A percentile compares a stretch with the other conserved stretches of the same genome.
These are phyloP conservation scores for Notospermus geniculatus DNA, from an alignment of 1,140 invertebrate species.

Conservation along the genomic window DNA sequence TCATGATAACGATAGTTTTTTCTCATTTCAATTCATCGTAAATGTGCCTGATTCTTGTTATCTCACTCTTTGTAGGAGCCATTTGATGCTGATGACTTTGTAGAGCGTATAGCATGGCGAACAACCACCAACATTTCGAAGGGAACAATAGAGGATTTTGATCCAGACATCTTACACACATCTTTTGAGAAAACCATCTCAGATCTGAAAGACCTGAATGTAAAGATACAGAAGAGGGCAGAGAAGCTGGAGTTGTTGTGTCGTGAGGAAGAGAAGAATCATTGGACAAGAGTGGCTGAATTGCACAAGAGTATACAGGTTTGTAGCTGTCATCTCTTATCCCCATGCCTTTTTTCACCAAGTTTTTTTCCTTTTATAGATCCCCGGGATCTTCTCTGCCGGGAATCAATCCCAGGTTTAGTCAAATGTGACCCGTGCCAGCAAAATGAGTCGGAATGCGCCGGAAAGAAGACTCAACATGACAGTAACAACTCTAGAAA, in stretches of 20 bases:
- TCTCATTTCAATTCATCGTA: no score
- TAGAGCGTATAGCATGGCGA: conserved; percentile 92
- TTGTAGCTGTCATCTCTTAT: not conserved
- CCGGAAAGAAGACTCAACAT: no score
- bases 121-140: conserved; percentile 64
- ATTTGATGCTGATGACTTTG: conserved; percentile 95
- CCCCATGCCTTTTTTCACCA: no score
- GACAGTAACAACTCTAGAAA: no score
- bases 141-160: conserved; percentile 58
- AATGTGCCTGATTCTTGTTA: no score
- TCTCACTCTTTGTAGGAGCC: conserved; percentile 67
- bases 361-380: no score
- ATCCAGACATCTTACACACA: conserved; percentile 68
- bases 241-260: conserved; percentile 78
- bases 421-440: no score
- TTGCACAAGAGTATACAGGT: conserved; percentile 86
- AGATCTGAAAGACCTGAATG: conserved; percentile 74
- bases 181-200: conserved; percentile 90
- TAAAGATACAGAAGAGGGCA: conserved; percentile 83
- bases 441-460: no score
- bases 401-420: no score
- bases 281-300: conserved; percentile 76
- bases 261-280: conserved; percentile 81
- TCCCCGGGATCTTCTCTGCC: no score
- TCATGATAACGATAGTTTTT: no score